Evolutionary conservation across 2,888 invertebrate genomes (phyloP).

Genomic region (Candidula unifasciata): DNA sequence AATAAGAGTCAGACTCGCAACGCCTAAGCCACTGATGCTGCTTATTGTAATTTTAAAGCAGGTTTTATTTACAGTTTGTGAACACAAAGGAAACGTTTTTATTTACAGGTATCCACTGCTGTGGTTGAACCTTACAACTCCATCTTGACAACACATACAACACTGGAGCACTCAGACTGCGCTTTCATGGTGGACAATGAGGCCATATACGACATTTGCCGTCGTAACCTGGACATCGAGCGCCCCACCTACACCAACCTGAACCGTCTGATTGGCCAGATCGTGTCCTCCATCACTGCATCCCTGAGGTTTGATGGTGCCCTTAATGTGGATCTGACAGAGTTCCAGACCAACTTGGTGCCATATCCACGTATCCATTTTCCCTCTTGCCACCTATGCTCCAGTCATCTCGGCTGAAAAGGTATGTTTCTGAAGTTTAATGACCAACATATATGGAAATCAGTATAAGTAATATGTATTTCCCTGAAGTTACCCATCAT

Average conservation of each 20-base stretch:
- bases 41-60: too few relatives aligned
- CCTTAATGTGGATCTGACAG: conserved; percentile 2
- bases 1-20: too few relatives aligned
- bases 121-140: conserved; percentile 10
- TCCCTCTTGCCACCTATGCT: conserved; percentile 1
- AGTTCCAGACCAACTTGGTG: conserved; percentile 11
- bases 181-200: conserved; percentile 21
- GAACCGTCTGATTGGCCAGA: not conserved
- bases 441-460: too few relatives aligned
- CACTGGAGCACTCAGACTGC: not conserved
- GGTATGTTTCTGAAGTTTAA: too few relatives aligned
- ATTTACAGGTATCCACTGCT: not conserved
- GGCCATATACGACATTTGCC: conserved; percentile 20
- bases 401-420: conserved; percentile 1
- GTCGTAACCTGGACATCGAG: not conserved
- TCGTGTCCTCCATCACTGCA: not conserved
- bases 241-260: not conserved
- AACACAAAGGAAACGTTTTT: too few relatives aligned
- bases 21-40: too few relatives aligned
- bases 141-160: not conserved
- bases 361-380: not conserved
- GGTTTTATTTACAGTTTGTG: too few relatives aligned
- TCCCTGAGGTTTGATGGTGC: not conserved
- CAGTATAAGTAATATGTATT: too few relatives aligned
- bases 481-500: too few relatives aligned